Conservation (phyloP, 2,888 invertebrate genomes). For the Ectemnius lituratus region DNA sequence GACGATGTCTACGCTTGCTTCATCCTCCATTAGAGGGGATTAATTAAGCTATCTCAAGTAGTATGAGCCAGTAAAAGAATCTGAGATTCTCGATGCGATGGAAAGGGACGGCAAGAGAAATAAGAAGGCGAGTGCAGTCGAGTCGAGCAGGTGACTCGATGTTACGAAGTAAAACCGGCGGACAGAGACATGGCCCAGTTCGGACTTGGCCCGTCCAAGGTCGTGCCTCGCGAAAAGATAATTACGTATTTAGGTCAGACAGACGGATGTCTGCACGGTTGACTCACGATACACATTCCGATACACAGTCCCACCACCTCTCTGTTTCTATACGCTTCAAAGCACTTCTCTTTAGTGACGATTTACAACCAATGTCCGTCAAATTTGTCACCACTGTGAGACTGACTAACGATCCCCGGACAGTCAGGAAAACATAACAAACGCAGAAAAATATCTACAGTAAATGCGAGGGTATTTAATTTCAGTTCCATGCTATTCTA, state of each 20-base stretch:
- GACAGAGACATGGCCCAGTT: slow-evolving; percentile 73
- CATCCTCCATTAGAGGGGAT: slow-evolving; percentile 39
- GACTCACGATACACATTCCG: slow-evolving; percentile 49
- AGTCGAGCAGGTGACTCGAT: slow-evolving; percentile 58
- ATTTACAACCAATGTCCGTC: too few relatives aligned
- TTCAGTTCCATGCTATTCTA: background rate
- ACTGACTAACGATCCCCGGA: too few relatives aligned
- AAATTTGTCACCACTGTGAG: too few relatives aligned
- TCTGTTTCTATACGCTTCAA: too few relatives aligned
- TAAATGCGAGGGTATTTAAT: background rate
- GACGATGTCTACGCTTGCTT: slow-evolving; percentile 11
- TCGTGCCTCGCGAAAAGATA: slow-evolving; percentile 71
- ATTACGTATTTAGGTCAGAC: slow-evolving; percentile 72
- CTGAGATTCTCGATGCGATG: slow-evolving; percentile 1
- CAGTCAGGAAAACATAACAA: too few relatives aligned
- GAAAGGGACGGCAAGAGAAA: slow-evolving; percentile 7
- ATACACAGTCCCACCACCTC: too few relatives aligned
- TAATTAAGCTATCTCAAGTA: slow-evolving; percentile 32
- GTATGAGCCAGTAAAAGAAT: background rate
- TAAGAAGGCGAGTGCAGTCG: slow-evolving; percentile 36
- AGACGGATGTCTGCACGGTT: slow-evolving; percentile 56
- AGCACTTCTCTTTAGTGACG: too few relatives aligned
- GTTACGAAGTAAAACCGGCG: slow-evolving; percentile 62
- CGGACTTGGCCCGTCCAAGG: slow-evolving; percentile 70
- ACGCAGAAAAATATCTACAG: too few relatives aligned